Conservation (phyloP, 2,797 vertebrate genomes). For the Sylvia borin region DNA sequence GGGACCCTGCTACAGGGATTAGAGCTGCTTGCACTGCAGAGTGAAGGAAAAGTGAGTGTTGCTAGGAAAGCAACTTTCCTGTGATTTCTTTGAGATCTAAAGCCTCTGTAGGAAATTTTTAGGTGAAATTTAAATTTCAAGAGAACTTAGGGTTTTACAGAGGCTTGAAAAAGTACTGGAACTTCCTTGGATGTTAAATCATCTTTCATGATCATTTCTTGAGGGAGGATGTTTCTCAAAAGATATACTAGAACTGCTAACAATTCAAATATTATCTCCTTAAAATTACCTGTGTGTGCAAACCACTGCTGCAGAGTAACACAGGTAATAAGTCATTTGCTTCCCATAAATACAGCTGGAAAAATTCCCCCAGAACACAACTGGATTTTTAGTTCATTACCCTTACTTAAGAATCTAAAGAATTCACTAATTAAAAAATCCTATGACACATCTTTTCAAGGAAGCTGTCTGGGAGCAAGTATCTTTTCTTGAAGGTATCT, state of each 20-base stretch:
- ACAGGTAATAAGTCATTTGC: not conserved
- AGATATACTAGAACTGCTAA: not conserved
- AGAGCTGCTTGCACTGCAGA: not conserved
- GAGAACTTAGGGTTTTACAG: not conserved
- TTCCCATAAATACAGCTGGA: not conserved
- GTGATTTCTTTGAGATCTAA: not conserved
- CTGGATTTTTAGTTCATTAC: not conserved
- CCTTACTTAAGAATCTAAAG: not conserved
- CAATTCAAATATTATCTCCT: not conserved
- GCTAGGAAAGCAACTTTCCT: not conserved
- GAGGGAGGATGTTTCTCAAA: not conserved
- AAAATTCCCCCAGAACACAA: not conserved
- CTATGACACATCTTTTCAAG: not conserved
- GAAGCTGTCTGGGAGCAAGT: not conserved
- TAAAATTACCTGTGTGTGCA: not conserved
- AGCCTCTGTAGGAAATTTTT: not conserved
- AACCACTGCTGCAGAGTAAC: not conserved
- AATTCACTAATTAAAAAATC: not conserved
- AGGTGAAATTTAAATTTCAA: not conserved
- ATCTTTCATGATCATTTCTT: not conserved
- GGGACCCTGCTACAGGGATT: rapidly evolving
- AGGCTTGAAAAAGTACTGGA: not conserved
- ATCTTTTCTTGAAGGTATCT: not conserved
- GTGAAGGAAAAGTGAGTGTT: not conserved
- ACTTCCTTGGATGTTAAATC: not conserved